Conservation (phyloP, 2,113 vertebrate genomes). For the Bubo bubo region DNA sequence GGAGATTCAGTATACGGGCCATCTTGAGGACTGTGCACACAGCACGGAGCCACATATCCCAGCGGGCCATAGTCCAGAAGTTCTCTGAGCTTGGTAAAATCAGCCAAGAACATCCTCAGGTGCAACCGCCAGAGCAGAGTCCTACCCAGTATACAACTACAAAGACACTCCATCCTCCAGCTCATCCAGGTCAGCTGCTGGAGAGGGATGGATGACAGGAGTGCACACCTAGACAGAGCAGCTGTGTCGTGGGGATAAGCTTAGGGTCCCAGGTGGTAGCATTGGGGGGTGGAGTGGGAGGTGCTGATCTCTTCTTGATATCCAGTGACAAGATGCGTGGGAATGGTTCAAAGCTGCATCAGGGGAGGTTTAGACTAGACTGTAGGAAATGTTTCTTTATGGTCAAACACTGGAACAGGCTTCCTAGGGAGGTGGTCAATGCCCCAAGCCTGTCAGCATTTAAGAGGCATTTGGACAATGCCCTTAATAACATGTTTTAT, state of each 20-base stretch:
- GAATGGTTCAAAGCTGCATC: background rate
- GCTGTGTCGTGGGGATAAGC: background rate
- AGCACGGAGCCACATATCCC: too few relatives aligned
- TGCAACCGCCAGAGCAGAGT: background rate
- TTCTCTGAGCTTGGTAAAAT: background rate
- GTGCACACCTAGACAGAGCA: background rate
- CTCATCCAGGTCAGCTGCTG: background rate
- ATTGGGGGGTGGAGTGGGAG: background rate
- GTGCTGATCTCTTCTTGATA: background rate
- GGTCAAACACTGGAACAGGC: background rate
- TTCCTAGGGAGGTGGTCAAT: background rate
- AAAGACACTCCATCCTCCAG: background rate
- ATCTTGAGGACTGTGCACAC: background rate
- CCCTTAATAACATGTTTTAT: background rate
- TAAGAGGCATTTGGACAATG: background rate
- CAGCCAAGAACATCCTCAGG: background rate
- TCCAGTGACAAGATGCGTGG: fast-evolving
- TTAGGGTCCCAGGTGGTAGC: background rate
- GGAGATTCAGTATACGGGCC: fast-evolving
- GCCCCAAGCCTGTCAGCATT: background rate
- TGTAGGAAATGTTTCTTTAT: background rate
- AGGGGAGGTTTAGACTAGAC: background rate
- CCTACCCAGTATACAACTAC: background rate
- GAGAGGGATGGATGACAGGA: background rate
- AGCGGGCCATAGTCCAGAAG: background rate